A percentile compares a stretch with the other conserved stretches of the same genome.
Evolutionary conservation across 2,888 invertebrate species (phyloP).

Genomic region (Aricia artaxerxes): DNA sequence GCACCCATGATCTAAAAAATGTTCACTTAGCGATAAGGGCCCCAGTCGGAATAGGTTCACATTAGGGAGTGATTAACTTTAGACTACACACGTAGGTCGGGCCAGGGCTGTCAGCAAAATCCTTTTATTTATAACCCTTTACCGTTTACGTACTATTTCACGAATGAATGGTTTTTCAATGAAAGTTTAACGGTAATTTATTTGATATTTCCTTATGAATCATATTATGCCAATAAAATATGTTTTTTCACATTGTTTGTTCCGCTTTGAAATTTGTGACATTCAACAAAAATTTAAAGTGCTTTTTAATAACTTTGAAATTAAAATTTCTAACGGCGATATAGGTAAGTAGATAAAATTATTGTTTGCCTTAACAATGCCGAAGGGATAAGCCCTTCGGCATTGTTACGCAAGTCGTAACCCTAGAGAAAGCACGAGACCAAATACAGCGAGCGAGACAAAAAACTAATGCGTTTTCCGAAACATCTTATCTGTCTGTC

Average conservation of each 20-base stretch:
- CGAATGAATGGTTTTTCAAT: background rate
- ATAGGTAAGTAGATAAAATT: too few relatives aligned
- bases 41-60: conserved; percentile 39
- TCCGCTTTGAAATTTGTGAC: too few relatives aligned
- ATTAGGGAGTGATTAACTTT: conserved; percentile 41
- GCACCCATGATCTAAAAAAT: conserved; percentile 27
- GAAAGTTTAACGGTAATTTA: background rate
- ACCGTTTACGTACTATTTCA: background rate
- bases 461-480: conserved; percentile 68
- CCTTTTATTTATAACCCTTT: background rate
- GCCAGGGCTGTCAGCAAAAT: conserved; percentile 9
- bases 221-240: too few relatives aligned
- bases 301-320: too few relatives aligned
- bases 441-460: conserved; percentile 46
- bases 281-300: too few relatives aligned
- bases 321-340: too few relatives aligned
- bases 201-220: too few relatives aligned
- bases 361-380: background rate
- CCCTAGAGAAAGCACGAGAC: conserved; percentile 41
- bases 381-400: background rate
- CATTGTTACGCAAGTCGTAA: background rate
- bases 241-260: too few relatives aligned
- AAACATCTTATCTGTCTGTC: conserved; percentile 69
- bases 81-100: conserved; percentile 41
- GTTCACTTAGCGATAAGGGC: conserved; percentile 37